phyloP scores from a whole-genome alignment of 35 echinoderm and acorn worm species.

The Apostichopus californicus region DNA sequence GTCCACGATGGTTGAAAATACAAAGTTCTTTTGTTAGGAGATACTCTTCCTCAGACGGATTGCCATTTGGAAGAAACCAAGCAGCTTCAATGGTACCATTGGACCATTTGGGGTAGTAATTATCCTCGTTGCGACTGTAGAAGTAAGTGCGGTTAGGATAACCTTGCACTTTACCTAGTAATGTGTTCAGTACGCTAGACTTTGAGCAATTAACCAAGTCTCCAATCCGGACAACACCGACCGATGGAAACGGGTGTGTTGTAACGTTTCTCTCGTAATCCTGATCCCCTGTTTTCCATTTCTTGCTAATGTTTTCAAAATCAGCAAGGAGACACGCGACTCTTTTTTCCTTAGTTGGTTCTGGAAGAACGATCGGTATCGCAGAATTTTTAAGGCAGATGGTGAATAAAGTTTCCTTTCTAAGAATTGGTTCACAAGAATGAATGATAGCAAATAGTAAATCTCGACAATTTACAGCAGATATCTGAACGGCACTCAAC shows the following conservation, averaged over 20 bases:
- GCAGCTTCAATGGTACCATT: neutral
- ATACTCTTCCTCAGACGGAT: neutral
- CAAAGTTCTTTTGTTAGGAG: neutral
- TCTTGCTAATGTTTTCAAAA: neutral
- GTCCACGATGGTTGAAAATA: neutral
- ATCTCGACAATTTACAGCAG: neutral
- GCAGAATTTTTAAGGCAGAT: neutral
- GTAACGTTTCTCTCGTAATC: neutral
- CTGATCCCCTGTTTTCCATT: neutral
- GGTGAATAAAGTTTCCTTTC: neutral
- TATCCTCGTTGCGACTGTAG: neutral
- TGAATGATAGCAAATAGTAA: neutral
- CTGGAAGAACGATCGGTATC: neutral
- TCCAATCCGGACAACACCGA: neutral
- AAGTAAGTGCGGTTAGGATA: neutral
- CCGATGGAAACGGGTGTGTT: neutral
- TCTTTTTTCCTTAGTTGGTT: neutral
- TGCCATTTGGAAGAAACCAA: neutral
- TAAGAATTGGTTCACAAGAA: neutral
- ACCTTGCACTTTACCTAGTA: neutral
- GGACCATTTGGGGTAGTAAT: neutral
- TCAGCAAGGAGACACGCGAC: neutral
- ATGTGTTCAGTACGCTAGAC: neutral
- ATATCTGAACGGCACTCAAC: too few species aligned
- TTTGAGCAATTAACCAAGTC: neutral